Conservation (phyloP, 2,797 vertebrate species). For the Psittacula derbiana region DNA sequence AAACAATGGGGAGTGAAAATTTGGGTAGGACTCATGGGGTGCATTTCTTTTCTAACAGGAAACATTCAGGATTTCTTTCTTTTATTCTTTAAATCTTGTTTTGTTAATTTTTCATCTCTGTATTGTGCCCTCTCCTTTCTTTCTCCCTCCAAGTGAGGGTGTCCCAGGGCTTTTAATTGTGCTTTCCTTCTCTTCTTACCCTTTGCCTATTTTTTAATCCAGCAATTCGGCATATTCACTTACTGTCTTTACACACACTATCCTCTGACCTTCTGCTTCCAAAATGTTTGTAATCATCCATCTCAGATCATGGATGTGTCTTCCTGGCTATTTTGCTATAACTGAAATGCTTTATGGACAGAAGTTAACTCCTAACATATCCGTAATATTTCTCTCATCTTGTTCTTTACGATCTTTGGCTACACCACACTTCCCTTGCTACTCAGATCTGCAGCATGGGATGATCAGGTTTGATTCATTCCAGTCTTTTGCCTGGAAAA, state of each 20-base stretch:
- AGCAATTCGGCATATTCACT: neutral
- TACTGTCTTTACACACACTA: neutral
- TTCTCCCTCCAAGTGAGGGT: neutral
- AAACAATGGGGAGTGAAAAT: neutral
- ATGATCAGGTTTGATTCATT: neutral
- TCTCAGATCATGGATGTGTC: neutral
- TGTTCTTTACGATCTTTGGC: neutral
- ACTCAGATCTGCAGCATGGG: neutral
- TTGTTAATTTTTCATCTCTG: neutral
- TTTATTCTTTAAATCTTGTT: neutral
- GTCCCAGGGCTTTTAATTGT: neutral
- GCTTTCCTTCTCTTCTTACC: neutral
- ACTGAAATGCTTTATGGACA: neutral
- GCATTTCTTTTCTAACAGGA: neutral
- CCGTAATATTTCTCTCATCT: neutral
- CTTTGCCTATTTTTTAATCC: neutral
- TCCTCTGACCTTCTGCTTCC: neutral
- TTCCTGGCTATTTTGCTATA: neutral
- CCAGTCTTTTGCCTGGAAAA: neutral
- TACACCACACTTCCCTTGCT: neutral
- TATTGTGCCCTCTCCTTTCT: neutral
- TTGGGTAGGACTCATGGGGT: neutral
- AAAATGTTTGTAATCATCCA: neutral
- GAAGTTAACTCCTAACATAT: neutral
- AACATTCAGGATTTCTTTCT: neutral